A percentile compares a stretch with the other conserved stretches of the same genome.
These are phyloP conservation scores for Leucopternis melanops DNA, from an alignment of 2,113 vertebrate genomes.

Conservation along the genomic window DNA sequence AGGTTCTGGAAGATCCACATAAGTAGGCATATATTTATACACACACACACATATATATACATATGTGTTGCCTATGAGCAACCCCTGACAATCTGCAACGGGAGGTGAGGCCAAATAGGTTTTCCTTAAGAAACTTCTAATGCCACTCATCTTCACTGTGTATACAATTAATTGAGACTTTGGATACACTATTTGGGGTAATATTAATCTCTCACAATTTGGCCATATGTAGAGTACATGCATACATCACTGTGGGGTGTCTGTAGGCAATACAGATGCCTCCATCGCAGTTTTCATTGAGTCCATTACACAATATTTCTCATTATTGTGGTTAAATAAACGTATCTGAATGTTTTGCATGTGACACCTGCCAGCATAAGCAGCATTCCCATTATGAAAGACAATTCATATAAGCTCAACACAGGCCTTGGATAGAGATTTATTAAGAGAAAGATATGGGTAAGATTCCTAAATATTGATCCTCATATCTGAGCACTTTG, in stretches of 20 bases:
- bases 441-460: background rate
- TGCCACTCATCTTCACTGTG: background rate
- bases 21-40: background rate
- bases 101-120: background rate
- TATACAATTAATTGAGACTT: background rate
- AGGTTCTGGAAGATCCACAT: background rate
- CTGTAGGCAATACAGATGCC: background rate
- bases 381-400: background rate
- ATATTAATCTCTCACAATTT: background rate
- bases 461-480: background rate
- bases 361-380: background rate
- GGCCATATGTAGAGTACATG: background rate
- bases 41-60: fast-evolving
- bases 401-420: background rate
- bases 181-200: background rate
- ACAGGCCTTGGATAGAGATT: background rate
- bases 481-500: background rate
- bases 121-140: background rate
- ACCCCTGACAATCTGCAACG: background rate
- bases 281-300: background rate
- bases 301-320: background rate
- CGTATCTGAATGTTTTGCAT: background rate
- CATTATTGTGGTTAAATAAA: background rate
- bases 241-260: background rate
- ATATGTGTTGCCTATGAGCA: background rate